These are phyloP conservation scores for Aptenodytes patagonicus DNA, from an alignment of 2,113 vertebrate species.

Conservation along the genomic window DNA sequence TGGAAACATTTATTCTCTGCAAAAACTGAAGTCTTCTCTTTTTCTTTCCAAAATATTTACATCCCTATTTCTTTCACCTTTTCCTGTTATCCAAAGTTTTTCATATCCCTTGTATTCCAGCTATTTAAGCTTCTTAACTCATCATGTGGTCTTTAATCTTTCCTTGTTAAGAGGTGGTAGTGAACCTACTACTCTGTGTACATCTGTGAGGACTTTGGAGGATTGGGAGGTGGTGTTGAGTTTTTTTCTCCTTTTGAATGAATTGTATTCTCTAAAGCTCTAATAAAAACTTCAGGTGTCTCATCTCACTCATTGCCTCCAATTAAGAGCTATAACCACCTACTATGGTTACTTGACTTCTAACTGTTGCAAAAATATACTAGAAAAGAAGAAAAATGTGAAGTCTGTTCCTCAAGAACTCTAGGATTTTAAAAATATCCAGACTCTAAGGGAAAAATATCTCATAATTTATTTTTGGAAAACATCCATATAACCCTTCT, in stretches of 20 bases:
- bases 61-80: background rate
- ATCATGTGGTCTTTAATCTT: background rate
- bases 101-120: background rate
- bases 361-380: background rate
- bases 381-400: background rate
- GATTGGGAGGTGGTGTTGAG: background rate
- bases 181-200: background rate
- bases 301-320: background rate
- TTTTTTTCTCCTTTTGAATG: background rate
- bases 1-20: background rate
- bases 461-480: background rate
- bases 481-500: background rate
- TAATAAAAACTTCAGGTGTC: background rate
- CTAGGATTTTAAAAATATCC: background rate
- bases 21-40: background rate
- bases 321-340: background rate
- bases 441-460: background rate
- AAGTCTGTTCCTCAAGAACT: background rate
- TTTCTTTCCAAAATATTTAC: background rate
- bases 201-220: background rate
- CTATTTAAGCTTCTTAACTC: background rate
- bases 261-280: background rate
- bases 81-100: background rate
- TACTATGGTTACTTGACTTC: background rate
- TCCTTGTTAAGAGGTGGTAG: background rate